Evolutionary conservation across 1,140 invertebrate species (phyloP), one percentile per base, ranked within the genome.

Genomic region (Brachystomella parvula): DNA sequence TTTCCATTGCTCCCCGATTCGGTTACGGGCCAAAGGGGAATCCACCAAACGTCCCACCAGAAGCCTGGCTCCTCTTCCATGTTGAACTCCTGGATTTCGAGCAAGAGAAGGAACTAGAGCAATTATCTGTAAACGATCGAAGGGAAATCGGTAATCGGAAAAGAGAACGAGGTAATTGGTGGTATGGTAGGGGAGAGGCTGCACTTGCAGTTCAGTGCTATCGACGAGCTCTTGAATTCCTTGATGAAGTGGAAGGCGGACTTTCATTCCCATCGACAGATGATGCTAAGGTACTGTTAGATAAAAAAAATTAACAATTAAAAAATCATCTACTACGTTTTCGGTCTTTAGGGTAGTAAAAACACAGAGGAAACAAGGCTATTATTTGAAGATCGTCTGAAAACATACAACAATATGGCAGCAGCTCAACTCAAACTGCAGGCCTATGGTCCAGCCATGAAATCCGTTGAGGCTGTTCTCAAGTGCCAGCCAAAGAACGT

Each of bases 351-450:
- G n/a, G 9, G 44, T 17, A 12, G 15, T 33, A 53, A 30, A 33
- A 24, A 57, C 6, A 59, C 63, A 29, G 73, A 74, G 15, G 74
- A 77, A 35, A 71, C 80, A 19, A 71, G 77, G 64, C 39, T 74
- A 56, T 76, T 94, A 29, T 74, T 92, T 21, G 88, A 91, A 33
- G 87, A 90, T 74, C 78, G 89, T 61, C 78, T 93, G 3, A 87
- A 89, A 74, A 88, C 91, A 0, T 87, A 89, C 71, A 95, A 95
- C 76, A 95, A 95, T 78, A 83, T 95, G 79, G 90, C 91, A 3
- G 88, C 89, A 63, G 88, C 91, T 28, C 91, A 94, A 78, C 83
- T 94, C 39, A 92, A 92, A 80, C 85, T 88, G 30, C 84, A 87
- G 68, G 87, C 88, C 0, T 92, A 84, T 75, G 89, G 92, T 73